Conservation (phyloP, 2,113 vertebrate species). For the Clarias batrachus region DNA sequence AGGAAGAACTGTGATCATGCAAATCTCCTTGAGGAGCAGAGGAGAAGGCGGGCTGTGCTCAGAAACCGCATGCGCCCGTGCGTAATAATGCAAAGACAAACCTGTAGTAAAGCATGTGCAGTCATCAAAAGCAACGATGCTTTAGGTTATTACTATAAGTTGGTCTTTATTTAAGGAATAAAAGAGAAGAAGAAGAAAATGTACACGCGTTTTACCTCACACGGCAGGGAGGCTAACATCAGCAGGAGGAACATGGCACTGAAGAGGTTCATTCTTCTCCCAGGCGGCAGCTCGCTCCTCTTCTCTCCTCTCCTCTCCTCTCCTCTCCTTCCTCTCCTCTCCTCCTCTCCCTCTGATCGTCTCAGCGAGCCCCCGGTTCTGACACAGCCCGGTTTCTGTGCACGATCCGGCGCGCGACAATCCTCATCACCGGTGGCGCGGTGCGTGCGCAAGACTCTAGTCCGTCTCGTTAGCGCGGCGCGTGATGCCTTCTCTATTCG, state of each 20-base stretch:
- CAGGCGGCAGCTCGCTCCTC: conserved; percentile 9
- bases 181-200: background rate
- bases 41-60: background rate
- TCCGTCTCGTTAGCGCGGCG: conserved; percentile 45
- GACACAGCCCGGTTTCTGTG: conserved; percentile 63
- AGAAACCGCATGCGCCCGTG: background rate
- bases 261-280: conserved; percentile 75
- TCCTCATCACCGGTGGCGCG: conserved; percentile 70
- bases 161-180: too few relatives aligned
- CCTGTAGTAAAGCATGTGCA: background rate
- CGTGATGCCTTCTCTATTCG: conserved; percentile 4
- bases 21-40: conserved; percentile 16
- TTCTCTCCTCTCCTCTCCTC: background rate
- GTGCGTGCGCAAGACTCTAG: conserved; percentile 42
- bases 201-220: conserved; percentile 67
- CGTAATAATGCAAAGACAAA: background rate
- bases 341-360: background rate
- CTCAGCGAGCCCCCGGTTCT: conserved; percentile 54
- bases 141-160: background rate
- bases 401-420: conserved; percentile 66
- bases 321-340: background rate
- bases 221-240: conserved; percentile 72
- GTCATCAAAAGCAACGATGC: background rate
- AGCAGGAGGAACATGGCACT: conserved; percentile 79
- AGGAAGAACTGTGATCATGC: background rate